Conservation (phyloP, 2,113 vertebrate genomes). For the Pollimyrus isidori region DNA sequence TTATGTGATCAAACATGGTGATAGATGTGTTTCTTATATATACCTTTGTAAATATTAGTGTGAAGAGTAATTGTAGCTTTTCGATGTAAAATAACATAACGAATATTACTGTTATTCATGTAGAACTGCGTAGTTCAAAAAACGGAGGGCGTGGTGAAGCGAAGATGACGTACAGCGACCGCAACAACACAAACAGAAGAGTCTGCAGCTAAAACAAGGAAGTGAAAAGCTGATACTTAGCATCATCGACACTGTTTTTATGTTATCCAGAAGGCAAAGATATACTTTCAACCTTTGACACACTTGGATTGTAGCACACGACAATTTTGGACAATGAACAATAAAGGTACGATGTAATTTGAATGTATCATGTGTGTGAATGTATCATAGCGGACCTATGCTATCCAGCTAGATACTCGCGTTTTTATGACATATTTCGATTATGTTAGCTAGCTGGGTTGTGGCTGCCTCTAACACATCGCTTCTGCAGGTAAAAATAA, state of each 20-base stretch:
- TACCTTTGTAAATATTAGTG: neutral
- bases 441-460: neutral
- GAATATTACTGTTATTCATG: neutral
- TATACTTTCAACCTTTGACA: conserved; percentile 27
- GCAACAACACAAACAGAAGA: conserved; percentile 47
- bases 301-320: conserved; percentile 25
- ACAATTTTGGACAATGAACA: conserved; percentile 57
- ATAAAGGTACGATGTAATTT: conserved; percentile 50
- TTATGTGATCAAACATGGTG: neutral
- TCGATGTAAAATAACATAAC: neutral
- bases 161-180: conserved; percentile 56
- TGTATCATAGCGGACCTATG: neutral
- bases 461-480: neutral
- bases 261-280: conserved; percentile 19
- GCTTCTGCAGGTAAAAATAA: neutral
- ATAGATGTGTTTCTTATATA: neutral
- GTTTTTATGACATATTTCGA: neutral
- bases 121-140: conserved; percentile 1
- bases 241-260: conserved; percentile 16
- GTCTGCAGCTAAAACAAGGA: conserved; percentile 61
- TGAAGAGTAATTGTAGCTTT: neutral
- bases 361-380: neutral
- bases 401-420: conserved; percentile 33
- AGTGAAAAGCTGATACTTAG: conserved; percentile 45
- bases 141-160: conserved; percentile 22